Conservation (phyloP, 2,113 vertebrate species). For the Loxodonta africana region DNA sequence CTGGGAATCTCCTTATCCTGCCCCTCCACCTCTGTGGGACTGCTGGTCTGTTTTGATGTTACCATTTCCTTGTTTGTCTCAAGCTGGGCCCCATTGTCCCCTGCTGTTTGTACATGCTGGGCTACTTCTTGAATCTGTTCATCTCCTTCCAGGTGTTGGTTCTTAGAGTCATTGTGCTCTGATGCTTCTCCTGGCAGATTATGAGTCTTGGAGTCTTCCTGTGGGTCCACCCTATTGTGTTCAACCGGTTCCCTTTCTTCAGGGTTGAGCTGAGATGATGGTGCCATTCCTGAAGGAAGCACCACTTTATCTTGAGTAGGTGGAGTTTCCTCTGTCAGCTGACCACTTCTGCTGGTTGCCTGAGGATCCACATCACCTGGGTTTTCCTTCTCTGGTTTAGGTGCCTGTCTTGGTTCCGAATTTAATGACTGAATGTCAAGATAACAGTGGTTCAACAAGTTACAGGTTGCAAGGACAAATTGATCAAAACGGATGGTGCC, state of each 20-base stretch:
- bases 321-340: background rate
- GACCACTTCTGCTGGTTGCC: background rate
- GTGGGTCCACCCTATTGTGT: background rate
- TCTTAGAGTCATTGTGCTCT: background rate
- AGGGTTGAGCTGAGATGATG: background rate
- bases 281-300: background rate
- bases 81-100: background rate
- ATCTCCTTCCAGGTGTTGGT: constrained; percentile 6
- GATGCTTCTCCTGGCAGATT: background rate
- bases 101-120: background rate
- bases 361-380: background rate
- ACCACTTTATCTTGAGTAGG: background rate
- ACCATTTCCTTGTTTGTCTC: constrained; percentile 19
- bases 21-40: background rate
- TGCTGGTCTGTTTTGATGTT: background rate
- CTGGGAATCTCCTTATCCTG: background rate
- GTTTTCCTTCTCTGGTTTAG: constrained; percentile 36
- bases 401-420: constrained; percentile 32
- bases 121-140: background rate
- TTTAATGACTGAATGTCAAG: constrained; percentile 43
- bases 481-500: constrained; percentile 70
- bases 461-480: constrained; percentile 75
- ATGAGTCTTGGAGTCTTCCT: background rate
- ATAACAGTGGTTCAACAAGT: constrained; percentile 56
- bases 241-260: background rate